Evolutionary conservation across 2,888 invertebrate species (phyloP), one percentile per base, ranked within the genome.

Genomic region (Eupithecia pulchellata): DNA sequence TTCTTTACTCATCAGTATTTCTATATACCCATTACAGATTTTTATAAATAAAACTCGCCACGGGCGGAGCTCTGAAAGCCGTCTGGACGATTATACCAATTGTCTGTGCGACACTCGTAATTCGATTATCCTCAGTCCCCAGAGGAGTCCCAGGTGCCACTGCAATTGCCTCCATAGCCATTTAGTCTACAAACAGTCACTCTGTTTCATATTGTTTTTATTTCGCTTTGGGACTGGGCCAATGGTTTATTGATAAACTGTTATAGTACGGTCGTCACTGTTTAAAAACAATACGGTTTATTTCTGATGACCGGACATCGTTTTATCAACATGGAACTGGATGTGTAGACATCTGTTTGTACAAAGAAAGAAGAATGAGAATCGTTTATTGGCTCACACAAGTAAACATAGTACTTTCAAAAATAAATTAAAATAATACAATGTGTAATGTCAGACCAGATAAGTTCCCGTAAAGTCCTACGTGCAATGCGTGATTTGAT

Each of bases 101-200:
- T 27, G 55, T 72, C 65, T 66, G 68, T 39, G 55, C 65, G 68
- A 72, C 72, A 68, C 34, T 68, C 63, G 68, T 68, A 72, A 72
- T 72, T 72, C 72, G 65, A 66, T 68, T 70, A 66, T 65, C 57
- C 57, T 71, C 39, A 17, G 36, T 67, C 71, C 67, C 67, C 58
- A 1, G 68, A 65, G 61, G 64, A 61, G 65, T 29, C 72, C 62
- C 72, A 72, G 72, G 72, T 72, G 72, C 20, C 55, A 65, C 64
- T 64, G 5, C 68, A 63, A 72, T 72, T 68, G 72, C 62, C 65
- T 65, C 55, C 61, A n/a, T 34, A 68, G 62, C 57, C 72, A 66
- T 72, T 72, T 72, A 68, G 72, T 68, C 67, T 71, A 47, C 57
- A 66, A 71, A 68, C 71, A 68, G 64, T 68, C 52, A 55, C 68